phyloP scores from a whole-genome alignment of 2,113 vertebrate genomes.

The Glaucomys volans region DNA sequence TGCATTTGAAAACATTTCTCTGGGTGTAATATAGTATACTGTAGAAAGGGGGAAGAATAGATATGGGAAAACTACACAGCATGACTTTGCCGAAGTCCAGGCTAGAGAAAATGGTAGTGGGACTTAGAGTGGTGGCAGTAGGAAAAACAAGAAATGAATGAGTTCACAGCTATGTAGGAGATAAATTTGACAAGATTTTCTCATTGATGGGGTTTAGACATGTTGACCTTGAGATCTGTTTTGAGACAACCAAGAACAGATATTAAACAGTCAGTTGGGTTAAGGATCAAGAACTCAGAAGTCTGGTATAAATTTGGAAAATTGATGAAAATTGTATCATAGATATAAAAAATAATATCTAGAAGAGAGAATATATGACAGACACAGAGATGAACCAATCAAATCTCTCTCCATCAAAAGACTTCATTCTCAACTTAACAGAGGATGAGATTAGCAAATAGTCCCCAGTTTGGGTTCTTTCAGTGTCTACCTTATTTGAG shows the following conservation, averaged over 20 bases:
- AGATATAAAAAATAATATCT: background rate
- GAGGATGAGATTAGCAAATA: background rate
- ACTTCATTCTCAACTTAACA: background rate
- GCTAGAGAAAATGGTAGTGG: background rate
- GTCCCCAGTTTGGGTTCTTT: background rate
- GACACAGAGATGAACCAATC: background rate
- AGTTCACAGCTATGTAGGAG: background rate
- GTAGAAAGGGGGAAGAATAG: background rate
- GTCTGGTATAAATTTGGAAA: background rate
- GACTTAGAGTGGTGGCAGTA: background rate
- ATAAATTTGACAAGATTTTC: background rate
- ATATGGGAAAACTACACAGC: background rate
- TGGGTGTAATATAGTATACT: background rate
- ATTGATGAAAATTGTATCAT: background rate
- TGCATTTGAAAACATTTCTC: background rate
- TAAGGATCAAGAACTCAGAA: background rate
- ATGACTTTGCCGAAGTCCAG: background rate
- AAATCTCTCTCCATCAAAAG: background rate
- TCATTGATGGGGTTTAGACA: slow-evolving; percentile 4
- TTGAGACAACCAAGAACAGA: background rate
- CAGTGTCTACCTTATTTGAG: background rate
- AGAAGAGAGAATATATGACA: background rate
- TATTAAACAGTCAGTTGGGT: background rate
- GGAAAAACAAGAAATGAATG: background rate
- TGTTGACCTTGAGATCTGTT: background rate